Evolutionary conservation across 1,140 invertebrate genomes (phyloP), one percentile per base, ranked within the genome.

Genomic region (Mactra quadrangularis): DNA sequence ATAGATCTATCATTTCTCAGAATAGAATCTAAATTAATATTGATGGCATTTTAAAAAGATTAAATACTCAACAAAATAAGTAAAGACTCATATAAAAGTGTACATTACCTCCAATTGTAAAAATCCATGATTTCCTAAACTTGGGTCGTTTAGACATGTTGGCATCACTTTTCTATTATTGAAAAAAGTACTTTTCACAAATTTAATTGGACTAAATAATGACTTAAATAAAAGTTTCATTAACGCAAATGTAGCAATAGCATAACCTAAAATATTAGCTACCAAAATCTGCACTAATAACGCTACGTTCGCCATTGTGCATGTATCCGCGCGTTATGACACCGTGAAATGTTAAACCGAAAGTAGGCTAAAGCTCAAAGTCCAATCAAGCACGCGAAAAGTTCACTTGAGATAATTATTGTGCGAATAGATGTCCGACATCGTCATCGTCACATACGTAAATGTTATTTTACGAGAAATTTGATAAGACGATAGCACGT

Each of bases 71-170:
- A n/a, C n/a, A n/a, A n/a, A n/a, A n/a, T n/a, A n/a, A n/a, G n/a
- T n/a, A n/a, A n/a, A n/a, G n/a, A n/a, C n/a, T 41, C 15, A 41
- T 7, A 41, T 7, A 41, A 41, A 41, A 41, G 6, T 41, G 15
- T 41, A 41, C 15, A 7, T 68, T 59, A 89, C 88, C 87, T 89
- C 85, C 13, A 89, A 55, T 52, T 87, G 87, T 27, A 88, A 64
- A 60, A 84, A 90, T 6, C 84, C 85, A 57, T 90, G 89, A 11
- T 86, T 86, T 52, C 89, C 88, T 11, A 88, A 57, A 25, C 45
- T 81, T 1, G 88, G 86, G 53, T 90, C 87, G 64, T 87, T 85
- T 19, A 90, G 60, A 85, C 87, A 87, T 31, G 72, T 50, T n/a
- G 88, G 89, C 62, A 82, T 78, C 0, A 84, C 68, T 35, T 84